Conservation (phyloP, 2,113 vertebrate species). For the Rhegmatorhina hoffmannsi region DNA sequence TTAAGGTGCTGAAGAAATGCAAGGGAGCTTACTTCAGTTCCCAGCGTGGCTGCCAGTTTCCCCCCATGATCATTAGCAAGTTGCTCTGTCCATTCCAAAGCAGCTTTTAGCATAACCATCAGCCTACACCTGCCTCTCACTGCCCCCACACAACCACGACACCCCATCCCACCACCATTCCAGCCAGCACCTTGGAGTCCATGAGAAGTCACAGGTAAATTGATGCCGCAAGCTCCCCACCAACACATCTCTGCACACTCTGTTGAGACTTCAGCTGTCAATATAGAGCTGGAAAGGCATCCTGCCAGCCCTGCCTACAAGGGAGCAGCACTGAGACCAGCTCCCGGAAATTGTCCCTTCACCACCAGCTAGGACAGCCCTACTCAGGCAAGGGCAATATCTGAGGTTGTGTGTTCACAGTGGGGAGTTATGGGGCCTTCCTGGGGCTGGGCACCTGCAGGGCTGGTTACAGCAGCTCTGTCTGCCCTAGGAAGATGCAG, state of each 20-base stretch:
- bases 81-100: background rate
- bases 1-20: background rate
- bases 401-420: background rate
- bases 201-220: background rate
- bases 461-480: background rate
- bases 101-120: background rate
- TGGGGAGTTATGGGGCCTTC: rapidly evolving
- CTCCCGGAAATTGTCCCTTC: background rate
- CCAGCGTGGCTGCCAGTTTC: background rate
- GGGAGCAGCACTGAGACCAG: background rate
- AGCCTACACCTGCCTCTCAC: background rate
- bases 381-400: rapidly evolving
- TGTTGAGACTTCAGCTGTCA: background rate
- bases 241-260: background rate
- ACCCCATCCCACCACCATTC: rapidly evolving
- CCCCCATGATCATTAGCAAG: background rate
- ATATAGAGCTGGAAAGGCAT: rapidly evolving
- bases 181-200: background rate
- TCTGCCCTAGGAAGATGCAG: background rate
- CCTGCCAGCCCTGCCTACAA: background rate
- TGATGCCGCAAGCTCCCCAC: background rate
- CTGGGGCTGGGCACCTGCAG: background rate
- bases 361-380: background rate
- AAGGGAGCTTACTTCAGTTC: background rate
- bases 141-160: background rate